phyloP scores from a whole-genome alignment of 2,888 invertebrate genomes.

The Opisthograptis luteolata region DNA sequence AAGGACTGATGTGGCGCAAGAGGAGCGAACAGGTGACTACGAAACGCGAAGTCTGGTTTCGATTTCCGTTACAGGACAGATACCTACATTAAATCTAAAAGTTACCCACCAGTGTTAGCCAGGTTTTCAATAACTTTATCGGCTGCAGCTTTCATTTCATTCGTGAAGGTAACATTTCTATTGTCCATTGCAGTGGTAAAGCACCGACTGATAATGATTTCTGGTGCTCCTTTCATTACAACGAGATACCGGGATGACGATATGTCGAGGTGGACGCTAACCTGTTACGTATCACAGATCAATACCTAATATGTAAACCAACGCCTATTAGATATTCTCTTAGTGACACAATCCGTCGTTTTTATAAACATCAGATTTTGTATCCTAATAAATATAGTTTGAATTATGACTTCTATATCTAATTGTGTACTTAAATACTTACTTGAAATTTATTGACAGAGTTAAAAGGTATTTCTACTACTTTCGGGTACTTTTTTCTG shows the following conservation, averaged over 20 bases:
- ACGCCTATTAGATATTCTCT: too few relatives aligned
- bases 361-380: too few relatives aligned
- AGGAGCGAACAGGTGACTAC: too few relatives aligned
- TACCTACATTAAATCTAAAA: too few relatives aligned
- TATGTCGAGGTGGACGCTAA: conserved; percentile 91
- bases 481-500: conserved; percentile 91
- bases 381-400: too few relatives aligned
- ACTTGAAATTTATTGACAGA: conserved; percentile 96
- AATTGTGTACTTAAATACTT: conserved; percentile 26
- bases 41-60: too few relatives aligned
- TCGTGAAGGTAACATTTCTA: conserved; percentile 84
- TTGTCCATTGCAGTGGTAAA: conserved; percentile 91
- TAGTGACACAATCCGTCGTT: too few relatives aligned
- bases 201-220: conserved; percentile 94
- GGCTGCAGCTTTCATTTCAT: conserved; percentile 51
- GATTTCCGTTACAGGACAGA: too few relatives aligned
- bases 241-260: conserved; percentile 90
- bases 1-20: too few relatives aligned
- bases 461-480: conserved; percentile 96
- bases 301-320: background rate
- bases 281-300: conserved; percentile 42
- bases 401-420: too few relatives aligned
- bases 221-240: conserved; percentile 99
- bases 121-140: conserved; percentile 59
- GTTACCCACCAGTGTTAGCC: conserved; percentile 67